Base-by-base conservation (phyloP, 2,797 vertebrate genomes). In the Arremon brunneinucha region DNA sequence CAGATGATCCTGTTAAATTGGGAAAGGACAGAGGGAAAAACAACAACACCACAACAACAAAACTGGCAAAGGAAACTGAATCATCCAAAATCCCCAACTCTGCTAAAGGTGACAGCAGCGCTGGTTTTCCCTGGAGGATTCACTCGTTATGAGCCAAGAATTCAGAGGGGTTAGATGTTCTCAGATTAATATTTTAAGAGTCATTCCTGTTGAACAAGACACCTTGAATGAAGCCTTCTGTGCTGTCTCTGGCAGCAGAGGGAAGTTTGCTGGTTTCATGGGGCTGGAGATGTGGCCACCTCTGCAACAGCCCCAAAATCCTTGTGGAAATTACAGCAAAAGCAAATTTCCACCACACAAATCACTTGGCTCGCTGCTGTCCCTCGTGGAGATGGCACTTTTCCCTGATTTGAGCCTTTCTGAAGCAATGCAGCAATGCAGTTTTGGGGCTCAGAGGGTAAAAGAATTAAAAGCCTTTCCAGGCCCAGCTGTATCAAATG, bases 61-160 rank as follows among this genome's bases (percentile, higher is more conserved):
- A 44, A 41, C 30, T 37, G 82, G 69, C 75, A 50, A 59, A 81
- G 79, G 82, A 86, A 94, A 91, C 2, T 0, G 78, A 83, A 89
- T 68, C 70, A 62, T 22, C 68, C 72, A 1, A 77, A 80, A 77
- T 32, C 62, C 84, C 90, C 93, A 94, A 63, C 75, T 72, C 89
- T 89, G 96, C 39, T 46, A 89, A 94, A 92, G 89, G 89, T 64
- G 94, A 94, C 62, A 28, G 93, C 52, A 62, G 83, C 6, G 79
- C 88, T 52, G 70, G 8, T 34, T 44, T 12, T 41, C 93, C 94
- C 91, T 23, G 5, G n/a, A 83, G 89, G 76, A 44, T 46, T 83
- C 56, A 26, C 65, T 93, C 1, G 4, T 26, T 18, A 24, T 0
- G 28, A 90, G 90, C 75, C 95, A 91, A 75, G 71, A 62, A 57